A percentile compares a stretch with the other conserved stretches of the same genome.
These are phyloP conservation scores for Girardinus metallicus DNA, from an alignment of 2,797 vertebrate species.

Conservation along the genomic window DNA sequence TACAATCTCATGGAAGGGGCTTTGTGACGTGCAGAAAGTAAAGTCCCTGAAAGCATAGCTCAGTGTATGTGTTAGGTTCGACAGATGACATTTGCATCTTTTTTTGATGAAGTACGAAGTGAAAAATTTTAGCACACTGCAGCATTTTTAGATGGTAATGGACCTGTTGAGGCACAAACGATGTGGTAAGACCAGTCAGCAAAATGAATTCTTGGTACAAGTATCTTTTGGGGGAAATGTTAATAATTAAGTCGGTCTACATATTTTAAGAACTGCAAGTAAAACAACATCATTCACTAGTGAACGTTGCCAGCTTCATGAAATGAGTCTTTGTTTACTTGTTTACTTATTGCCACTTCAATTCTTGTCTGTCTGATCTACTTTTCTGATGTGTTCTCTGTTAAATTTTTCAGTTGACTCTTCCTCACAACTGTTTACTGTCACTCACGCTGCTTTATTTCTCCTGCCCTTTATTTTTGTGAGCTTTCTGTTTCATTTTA, in stretches of 20 bases:
- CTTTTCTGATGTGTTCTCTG: conserved; percentile 17
- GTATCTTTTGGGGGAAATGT: conserved; percentile 14
- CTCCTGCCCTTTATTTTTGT: conserved; percentile 18
- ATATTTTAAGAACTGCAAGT: conserved; percentile 45
- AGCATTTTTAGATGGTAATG: neutral
- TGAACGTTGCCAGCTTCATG: conserved; percentile 28
- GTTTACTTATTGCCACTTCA: conserved; percentile 30
- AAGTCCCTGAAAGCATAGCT: neutral
- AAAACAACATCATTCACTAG: conserved; percentile 31
- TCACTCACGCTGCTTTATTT: conserved; percentile 8
- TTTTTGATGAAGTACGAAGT: neutral
- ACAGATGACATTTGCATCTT: neutral
- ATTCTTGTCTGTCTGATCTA: conserved; percentile 38
- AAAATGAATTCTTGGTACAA: conserved; percentile 12
- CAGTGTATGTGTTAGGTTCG: neutral
- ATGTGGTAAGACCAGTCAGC: neutral
- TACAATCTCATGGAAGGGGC: neutral
- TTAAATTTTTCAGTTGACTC: conserved; percentile 25
- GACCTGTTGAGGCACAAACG: neutral
- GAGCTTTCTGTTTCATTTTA: conserved; percentile 29
- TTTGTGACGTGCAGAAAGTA: neutral
- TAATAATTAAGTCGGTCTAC: conserved; percentile 26
- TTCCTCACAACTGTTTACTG: conserved; percentile 19
- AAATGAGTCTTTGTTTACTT: conserved; percentile 34
- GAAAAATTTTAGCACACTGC: neutral